Base-by-base conservation (phyloP, 2,797 vertebrate genomes). In the Todus mexicanus region DNA sequence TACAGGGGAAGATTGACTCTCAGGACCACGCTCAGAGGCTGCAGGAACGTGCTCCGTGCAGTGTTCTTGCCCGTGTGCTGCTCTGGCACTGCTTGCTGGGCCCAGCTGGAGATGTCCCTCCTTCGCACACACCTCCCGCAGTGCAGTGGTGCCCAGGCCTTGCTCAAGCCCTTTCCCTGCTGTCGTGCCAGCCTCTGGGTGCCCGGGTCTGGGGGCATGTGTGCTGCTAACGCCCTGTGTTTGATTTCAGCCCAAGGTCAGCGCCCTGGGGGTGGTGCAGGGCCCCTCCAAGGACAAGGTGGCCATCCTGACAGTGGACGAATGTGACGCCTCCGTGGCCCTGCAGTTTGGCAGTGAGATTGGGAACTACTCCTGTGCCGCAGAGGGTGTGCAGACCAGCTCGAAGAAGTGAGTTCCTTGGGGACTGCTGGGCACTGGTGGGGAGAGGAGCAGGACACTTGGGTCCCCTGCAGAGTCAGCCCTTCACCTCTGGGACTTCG, bases 251-350 rank as follows among this genome's bases (percentile, higher is more conserved):
- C 99, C 99, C 66, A 99, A 98, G 96, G 98, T 98, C 92, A 99
- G 98, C 42, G 94, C 98, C 69, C 97, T 98, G 19, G 99, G 99
- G 1, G 98, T 98, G 77, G 98, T 98, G 33, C 98, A 99, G 96
- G 99, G 99, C 73, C 99, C 99, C 4, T 99, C 99, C 18, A 99
- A 99, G 96, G 99, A 99, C 97, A 99, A 99, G 95, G 98, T 99
- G 92, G 99, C 99, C 5, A 98, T 99, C 93, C 96, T 99, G 95
- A 99, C 98, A 29, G 97, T 99, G 68, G 99, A 99, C 15, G 98
- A 99, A 96, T 99, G 99, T 33, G 98, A 99, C 5, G 98, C 98
- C 7, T 98, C 99, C 1, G 96, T 99, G 95, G 99, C 99, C 21
- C 98, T 99, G 78, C 98, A 98, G 93, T 99, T 99, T 7, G 98